These are phyloP conservation scores for Bambusicola thoracicus DNA, from an alignment of 2,113 vertebrate genomes.

Conservation along the genomic window DNA sequence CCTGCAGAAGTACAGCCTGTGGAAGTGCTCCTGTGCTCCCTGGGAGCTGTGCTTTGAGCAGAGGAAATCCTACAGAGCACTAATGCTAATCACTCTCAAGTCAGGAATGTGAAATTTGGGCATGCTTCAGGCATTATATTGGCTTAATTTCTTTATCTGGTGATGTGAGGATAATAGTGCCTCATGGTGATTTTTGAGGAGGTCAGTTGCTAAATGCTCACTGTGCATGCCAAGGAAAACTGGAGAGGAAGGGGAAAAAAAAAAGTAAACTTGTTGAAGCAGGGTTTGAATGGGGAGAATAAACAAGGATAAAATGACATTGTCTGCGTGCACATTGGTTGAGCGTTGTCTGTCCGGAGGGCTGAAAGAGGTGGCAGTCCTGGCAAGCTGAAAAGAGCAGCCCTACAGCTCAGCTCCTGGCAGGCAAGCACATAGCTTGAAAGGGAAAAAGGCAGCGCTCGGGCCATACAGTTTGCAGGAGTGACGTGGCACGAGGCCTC, in stretches of 20 bases:
- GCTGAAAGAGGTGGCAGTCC: not conserved
- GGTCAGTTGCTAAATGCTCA: slow-evolving; percentile 55
- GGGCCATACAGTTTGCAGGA: rapidly evolving
- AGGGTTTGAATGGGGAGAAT: slow-evolving; percentile 23
- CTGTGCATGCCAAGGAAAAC: slow-evolving; percentile 9
- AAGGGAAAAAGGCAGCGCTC: not conserved
- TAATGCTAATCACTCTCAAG: slow-evolving; percentile 7
- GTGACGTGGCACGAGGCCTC: not conserved
- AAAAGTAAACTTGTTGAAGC: not conserved
- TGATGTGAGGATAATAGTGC: slow-evolving; percentile 25
- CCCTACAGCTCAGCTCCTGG: not conserved
- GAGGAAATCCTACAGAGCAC: not conserved
- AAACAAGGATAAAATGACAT: not conserved
- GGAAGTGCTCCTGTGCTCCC: not conserved
- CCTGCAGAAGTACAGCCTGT: not conserved
- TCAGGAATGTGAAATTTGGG: slow-evolving; percentile 47
- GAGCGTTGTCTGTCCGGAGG: not conserved
- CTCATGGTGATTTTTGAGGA: slow-evolving; percentile 53
- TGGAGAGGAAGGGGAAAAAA: not conserved
- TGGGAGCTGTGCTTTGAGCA: not conserved
- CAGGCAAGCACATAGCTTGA: not conserved
- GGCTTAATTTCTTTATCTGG: slow-evolving; percentile 64
- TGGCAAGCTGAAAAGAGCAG: not conserved
- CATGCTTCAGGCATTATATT: slow-evolving; percentile 3
- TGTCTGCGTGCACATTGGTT: not conserved